Evolutionary conservation across 2,113 vertebrate species (phyloP).

Genomic region (Aphyosemion australe): DNA sequence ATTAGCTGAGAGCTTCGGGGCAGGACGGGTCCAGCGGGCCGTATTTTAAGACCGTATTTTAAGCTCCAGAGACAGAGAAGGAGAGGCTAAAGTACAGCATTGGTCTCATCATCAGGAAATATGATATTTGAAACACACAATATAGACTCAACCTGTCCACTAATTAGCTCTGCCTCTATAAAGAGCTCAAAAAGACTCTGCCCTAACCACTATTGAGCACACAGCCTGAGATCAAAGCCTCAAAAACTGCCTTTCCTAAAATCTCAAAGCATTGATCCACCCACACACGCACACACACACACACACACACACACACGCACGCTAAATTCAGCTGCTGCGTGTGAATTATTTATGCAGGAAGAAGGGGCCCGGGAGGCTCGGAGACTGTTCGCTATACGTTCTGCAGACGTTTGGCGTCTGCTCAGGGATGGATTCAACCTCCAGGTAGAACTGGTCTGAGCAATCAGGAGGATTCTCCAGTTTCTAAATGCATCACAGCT

Average conservation of each 20-base stretch:
- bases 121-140: slow-evolving; percentile 31
- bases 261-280: slow-evolving; percentile 65
- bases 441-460: slow-evolving; percentile 30
- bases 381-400: slow-evolving; percentile 9
- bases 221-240: slow-evolving; percentile 46
- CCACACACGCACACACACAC: slow-evolving; percentile 1
- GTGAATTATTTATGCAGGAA: slow-evolving; percentile 74
- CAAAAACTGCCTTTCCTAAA: slow-evolving; percentile 32
- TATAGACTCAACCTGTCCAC: background rate
- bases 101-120: slow-evolving; percentile 22
- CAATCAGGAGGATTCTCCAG: background rate
- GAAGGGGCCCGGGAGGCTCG: slow-evolving; percentile 42
- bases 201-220: slow-evolving; percentile 31
- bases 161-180: slow-evolving; percentile 19
- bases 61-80: slow-evolving; percentile 20
- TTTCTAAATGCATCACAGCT: slow-evolving; percentile 2
- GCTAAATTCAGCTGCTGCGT: slow-evolving; percentile 69
- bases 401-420: slow-evolving; percentile 34
- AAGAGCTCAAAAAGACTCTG: slow-evolving; percentile 12
- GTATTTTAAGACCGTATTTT: slow-evolving; percentile 12
- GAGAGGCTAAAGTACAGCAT: background rate
- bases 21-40: slow-evolving; percentile 12
- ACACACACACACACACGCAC: slow-evolving; percentile 1
- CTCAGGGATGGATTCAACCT: slow-evolving; percentile 27
- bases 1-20: slow-evolving; percentile 19